phyloP scores from a whole-genome alignment of 2,113 vertebrate genomes.

The Campylorhamphus procurvoides region DNA sequence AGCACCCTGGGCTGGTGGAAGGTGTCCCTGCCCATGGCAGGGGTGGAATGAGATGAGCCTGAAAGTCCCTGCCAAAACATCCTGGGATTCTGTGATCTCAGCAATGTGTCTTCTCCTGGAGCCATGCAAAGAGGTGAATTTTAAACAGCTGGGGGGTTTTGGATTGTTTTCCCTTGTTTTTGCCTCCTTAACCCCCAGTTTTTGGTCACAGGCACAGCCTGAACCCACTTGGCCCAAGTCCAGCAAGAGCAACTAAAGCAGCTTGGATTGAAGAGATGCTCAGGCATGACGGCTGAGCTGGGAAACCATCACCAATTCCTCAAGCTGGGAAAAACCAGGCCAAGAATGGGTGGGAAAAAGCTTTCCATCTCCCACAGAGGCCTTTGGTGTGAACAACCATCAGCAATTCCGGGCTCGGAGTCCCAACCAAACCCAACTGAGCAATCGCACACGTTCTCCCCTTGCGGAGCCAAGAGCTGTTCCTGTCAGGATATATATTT shows the following conservation, averaged over 20 bases:
- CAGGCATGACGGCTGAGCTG: rapidly evolving
- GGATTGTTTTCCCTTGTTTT: background rate
- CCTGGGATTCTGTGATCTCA: background rate
- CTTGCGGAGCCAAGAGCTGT: background rate
- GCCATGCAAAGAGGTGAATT: background rate
- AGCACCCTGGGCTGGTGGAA: background rate
- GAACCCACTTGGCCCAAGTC: background rate
- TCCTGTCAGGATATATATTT: background rate
- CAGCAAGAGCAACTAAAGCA: background rate
- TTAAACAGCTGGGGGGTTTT: rapidly evolving
- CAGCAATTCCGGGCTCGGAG: background rate
- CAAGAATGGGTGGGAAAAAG: background rate
- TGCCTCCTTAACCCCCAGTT: background rate
- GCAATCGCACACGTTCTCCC: background rate
- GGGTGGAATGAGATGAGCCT: background rate
- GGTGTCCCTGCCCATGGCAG: background rate
- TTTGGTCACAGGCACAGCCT: background rate
- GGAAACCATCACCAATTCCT: background rate
- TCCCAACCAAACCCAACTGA: background rate
- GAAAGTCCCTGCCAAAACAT: background rate
- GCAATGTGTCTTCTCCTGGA: background rate
- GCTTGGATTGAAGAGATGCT: background rate
- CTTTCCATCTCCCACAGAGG: background rate
- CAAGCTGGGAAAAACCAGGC: background rate
- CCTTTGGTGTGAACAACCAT: background rate